A percentile compares a stretch with the other conserved stretches of the same genome.
phyloP scores from a whole-genome alignment of 2,113 vertebrate species.

The Telmatochromis bifrenatus region DNA sequence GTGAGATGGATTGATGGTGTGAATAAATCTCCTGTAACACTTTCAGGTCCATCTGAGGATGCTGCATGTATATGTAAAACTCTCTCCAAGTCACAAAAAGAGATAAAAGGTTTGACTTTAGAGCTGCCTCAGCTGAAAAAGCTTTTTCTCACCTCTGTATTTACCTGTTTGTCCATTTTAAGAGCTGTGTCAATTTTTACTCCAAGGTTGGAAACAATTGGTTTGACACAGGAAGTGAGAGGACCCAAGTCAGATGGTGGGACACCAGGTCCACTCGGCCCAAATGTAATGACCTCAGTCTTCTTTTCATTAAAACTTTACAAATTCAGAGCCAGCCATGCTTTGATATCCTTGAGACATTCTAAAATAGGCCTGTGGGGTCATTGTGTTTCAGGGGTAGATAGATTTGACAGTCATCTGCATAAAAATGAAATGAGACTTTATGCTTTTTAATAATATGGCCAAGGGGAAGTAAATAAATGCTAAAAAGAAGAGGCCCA shows the following conservation, averaged over 20 bases:
- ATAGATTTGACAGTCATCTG: neutral
- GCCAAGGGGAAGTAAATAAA: neutral
- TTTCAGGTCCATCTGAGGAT: neutral
- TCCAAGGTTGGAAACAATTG: neutral
- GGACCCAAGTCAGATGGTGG: rapidly evolving
- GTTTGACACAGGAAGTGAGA: neutral
- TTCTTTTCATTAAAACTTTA: neutral
- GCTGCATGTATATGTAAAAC: neutral
- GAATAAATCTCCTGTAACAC: neutral
- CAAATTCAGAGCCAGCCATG: neutral
- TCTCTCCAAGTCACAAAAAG: neutral
- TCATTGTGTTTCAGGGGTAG: neutral
- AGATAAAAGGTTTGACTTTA: neutral
- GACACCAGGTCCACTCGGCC: neutral
- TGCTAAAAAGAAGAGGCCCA: neutral
- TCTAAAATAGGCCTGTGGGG: rapidly evolving
- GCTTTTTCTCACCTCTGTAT: neutral
- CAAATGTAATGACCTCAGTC: neutral
- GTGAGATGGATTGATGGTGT: neutral
- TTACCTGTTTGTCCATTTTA: too few relatives aligned
- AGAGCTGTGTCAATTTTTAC: neutral
- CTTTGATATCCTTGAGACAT: rapidly evolving
- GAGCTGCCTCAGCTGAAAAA: neutral
- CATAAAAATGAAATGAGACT: neutral
- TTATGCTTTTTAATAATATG: neutral